Evolutionary conservation across 2,797 vertebrate species (phyloP).

Genomic region (Peromyscus nudipes): DNA sequence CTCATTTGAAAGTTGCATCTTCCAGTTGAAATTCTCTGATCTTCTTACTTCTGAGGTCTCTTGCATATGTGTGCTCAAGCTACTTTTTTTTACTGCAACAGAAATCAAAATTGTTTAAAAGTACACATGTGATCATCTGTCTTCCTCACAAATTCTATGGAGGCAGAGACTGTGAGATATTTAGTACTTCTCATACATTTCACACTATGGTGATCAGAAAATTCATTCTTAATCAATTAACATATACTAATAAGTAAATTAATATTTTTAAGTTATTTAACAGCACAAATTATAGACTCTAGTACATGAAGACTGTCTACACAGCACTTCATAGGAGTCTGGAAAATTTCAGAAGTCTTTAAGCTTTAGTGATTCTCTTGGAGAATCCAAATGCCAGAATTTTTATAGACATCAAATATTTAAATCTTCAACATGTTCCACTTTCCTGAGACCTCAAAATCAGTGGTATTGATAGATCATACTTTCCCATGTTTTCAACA

Average conservation of each 20-base stretch:
- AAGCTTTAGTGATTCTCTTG: background rate
- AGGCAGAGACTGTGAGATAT: background rate
- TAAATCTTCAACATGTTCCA: constrained; percentile 3
- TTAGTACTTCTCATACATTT: background rate
- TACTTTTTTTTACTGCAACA: background rate
- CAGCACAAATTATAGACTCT: background rate
- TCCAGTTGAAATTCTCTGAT: background rate
- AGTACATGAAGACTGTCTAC: fast-evolving
- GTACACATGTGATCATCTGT: background rate
- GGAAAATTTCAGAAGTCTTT: background rate
- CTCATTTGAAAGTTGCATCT: background rate
- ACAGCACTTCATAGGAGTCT: background rate
- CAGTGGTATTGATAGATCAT: background rate
- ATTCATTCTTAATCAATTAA: background rate
- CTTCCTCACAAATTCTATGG: background rate
- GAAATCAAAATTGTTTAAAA: background rate
- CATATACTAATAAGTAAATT: background rate
- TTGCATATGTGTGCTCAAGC: background rate
- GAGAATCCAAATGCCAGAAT: background rate
- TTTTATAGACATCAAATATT: background rate
- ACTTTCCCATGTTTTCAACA: background rate
- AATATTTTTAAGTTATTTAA: background rate
- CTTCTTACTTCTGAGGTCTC: background rate
- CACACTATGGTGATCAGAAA: background rate
- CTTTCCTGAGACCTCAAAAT: background rate